Evolutionary conservation across 2,888 invertebrate genomes (phyloP), one percentile per base, ranked within the genome.

Genomic region (Automeris io): DNA sequence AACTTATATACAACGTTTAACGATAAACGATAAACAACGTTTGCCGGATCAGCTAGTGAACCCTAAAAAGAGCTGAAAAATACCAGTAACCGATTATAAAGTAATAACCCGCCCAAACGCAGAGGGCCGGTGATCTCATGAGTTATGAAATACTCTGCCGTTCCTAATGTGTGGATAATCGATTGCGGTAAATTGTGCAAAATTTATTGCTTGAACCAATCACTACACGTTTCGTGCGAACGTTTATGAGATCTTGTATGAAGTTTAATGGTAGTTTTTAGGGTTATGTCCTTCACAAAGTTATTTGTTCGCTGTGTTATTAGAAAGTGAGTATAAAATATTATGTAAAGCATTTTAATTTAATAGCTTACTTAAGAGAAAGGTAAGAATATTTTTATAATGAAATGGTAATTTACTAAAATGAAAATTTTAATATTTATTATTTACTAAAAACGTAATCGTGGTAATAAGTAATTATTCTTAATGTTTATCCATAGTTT

Each of bases 161-260:
- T 53, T 39, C 51, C 61, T 51, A 58, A 59, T 50, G 59, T 57
- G 63, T 61, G 34, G 45, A 57, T 55, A 76, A 76, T 77, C 66
- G 66, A 68, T 71, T 67, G 61, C 56, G 48, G 54, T 42, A 63
- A 70, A 70, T 68, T 66, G 55, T 57, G 55, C 16, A 29, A 13
- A 29, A 13, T 26, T 26, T 26, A 26, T 26, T 26, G 26, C 26
- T 26, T 26, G 26, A 26, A 26, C 18, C 33, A 33, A 18, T 33
- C 18, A 33, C 18, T 5, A 33, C 11, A n/a, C 21, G 3, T 33
- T 33, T 21, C 33, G 16, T 6, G 21, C 19, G 16, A 29, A 29
- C 16, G 29, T 16, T 29, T 29, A 29, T 29, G 29, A n/a, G 8
- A 29, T 29, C 16, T 16, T 8, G 16, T 29, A 29, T 16, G 29